phyloP scores from a whole-genome alignment of 2,888 invertebrate genomes.

The Harpagoxenus sublaevis region DNA sequence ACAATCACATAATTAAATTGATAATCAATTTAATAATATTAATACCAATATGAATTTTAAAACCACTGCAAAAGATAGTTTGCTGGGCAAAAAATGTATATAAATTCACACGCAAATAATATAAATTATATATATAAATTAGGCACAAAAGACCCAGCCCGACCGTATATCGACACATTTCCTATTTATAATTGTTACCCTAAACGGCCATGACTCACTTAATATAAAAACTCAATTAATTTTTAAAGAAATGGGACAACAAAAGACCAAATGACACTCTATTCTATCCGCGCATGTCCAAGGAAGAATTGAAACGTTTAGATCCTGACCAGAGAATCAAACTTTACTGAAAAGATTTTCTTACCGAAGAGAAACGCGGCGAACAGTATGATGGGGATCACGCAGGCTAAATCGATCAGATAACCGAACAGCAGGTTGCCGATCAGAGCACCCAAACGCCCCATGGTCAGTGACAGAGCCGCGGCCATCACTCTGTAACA shows the following conservation, averaged over 20 bases:
- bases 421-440: slow-evolving; percentile 93
- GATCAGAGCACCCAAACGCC: slow-evolving; percentile 92
- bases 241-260: neutral
- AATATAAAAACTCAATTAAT: neutral
- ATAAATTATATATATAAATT: too few species aligned
- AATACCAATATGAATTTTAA: too few species aligned
- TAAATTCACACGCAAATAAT: too few species aligned
- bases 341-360: slow-evolving; percentile 78
- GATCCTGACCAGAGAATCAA: slow-evolving; percentile 4
- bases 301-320: neutral
- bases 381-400: slow-evolving; percentile 91
- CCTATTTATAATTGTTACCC: too few species aligned
- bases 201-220: too few species aligned
- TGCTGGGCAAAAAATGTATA: too few species aligned
- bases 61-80: too few species aligned
- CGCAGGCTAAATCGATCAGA: slow-evolving; percentile 93
- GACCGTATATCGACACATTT: too few species aligned
- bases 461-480: slow-evolving; percentile 92
- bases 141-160: too few species aligned
- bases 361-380: slow-evolving; percentile 92
- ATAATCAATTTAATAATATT: too few species aligned
- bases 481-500: slow-evolving; percentile 92
- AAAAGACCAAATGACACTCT: neutral
- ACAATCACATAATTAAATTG: too few species aligned
- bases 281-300: neutral